Conservation (phyloP, 2,888 invertebrate genomes). For the Heliconius cydno region DNA sequence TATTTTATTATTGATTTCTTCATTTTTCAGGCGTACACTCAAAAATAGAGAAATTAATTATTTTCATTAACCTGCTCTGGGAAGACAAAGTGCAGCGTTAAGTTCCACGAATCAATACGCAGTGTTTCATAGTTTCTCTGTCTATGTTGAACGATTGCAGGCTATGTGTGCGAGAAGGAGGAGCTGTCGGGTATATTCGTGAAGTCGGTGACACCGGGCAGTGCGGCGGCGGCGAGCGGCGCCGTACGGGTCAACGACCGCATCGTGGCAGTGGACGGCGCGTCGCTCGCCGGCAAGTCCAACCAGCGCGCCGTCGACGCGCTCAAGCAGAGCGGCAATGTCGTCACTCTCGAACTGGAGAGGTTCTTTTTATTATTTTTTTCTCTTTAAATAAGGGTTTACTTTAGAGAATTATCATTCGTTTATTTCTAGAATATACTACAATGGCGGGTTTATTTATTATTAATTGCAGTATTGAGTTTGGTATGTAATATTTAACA, state of each 20-base stretch:
- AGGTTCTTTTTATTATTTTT: slow-evolving; percentile 67
- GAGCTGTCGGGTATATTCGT: slow-evolving; percentile 99
- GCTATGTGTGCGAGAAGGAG: slow-evolving; percentile 98
- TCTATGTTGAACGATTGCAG: slow-evolving; percentile 58
- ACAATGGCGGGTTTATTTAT: too few relatives aligned
- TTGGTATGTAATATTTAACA: too few relatives aligned
- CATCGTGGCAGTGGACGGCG: slow-evolving; percentile 98
- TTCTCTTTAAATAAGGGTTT: background rate
- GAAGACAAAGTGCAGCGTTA: too few relatives aligned
- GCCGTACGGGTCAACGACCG: slow-evolving; percentile 98
- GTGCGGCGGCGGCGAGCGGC: slow-evolving; percentile 96
- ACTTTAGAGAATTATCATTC: background rate
- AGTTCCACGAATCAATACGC: too few relatives aligned
- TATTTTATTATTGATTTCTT: background rate
- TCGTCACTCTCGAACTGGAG: slow-evolving; percentile 94
- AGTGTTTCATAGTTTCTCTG: too few relatives aligned
- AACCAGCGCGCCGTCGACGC: slow-evolving; percentile 99
- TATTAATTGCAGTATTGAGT: too few relatives aligned
- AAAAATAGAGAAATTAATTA: too few relatives aligned
- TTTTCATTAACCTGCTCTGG: too few relatives aligned
- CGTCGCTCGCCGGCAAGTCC: slow-evolving; percentile 95
- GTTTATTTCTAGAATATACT: background rate
- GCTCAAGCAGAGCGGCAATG: slow-evolving; percentile 95
- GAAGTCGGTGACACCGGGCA: slow-evolving; percentile 97
- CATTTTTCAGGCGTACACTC: background rate